Evolutionary conservation across 2,888 invertebrate genomes (phyloP).

Genomic region (Drosophila koepferae): DNA sequence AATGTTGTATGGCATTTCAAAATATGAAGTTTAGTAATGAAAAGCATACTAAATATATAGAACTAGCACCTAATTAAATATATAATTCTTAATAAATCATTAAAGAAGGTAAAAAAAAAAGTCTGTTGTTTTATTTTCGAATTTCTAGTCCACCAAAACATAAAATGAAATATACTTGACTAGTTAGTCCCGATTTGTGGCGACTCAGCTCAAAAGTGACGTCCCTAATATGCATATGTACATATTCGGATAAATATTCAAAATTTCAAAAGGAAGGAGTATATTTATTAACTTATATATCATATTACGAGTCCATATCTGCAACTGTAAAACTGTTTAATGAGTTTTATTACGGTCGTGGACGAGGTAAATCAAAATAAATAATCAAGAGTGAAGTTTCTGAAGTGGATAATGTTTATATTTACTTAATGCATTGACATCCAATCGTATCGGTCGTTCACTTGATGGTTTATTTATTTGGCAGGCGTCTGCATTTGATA

Average conservation of each 20-base stretch:
- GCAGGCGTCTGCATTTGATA: slow-evolving; percentile 61
- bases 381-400: not conserved
- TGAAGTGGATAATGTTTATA: not conserved
- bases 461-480: slow-evolving; percentile 52
- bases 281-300: not conserved
- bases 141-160: not conserved
- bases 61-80: not conserved
- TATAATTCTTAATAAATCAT: not conserved
- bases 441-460: slow-evolving; percentile 68
- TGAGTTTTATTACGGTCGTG: too few relatives aligned
- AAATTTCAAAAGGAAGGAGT: too few relatives aligned
- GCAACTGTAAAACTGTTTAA: not conserved
- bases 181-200: too few relatives aligned
- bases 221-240: too few relatives aligned
- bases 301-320: slow-evolving; percentile 1
- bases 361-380: not conserved
- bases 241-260: too few relatives aligned
- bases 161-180: too few relatives aligned
- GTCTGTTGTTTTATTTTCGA: not conserved
- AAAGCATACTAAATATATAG: not conserved
- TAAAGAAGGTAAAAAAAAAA: not conserved
- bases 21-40: not conserved
- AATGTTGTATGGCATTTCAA: not conserved
- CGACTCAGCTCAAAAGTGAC: too few relatives aligned
- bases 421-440: slow-evolving; percentile 1